Evolutionary conservation across 1,140 invertebrate species (phyloP).

Genomic region (Drosophila kanapiae): DNA sequence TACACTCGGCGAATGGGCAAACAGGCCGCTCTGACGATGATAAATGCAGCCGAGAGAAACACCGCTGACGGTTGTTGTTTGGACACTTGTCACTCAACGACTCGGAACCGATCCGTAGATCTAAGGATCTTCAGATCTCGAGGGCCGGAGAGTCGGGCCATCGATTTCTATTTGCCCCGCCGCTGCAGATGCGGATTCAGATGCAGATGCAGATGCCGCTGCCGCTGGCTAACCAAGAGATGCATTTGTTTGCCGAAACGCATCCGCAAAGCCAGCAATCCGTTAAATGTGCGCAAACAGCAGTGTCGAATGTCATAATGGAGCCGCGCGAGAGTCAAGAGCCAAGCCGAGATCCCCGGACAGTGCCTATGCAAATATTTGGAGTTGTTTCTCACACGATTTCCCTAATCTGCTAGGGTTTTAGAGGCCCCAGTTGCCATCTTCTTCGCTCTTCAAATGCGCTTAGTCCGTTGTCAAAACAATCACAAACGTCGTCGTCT

Average conservation of each 20-base stretch:
- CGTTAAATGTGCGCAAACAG: conserved; percentile 82
- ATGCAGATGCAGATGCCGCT: conserved; percentile 28
- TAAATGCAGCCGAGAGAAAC: conserved; percentile 63
- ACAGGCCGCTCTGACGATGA: conserved; percentile 70
- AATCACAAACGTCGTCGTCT: conserved; percentile 38
- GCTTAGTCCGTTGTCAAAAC: conserved; percentile 42
- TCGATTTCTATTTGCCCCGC: conserved; percentile 74
- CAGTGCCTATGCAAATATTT: conserved; percentile 63
- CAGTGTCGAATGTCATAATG: conserved; percentile 75
- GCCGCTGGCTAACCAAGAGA: conserved; percentile 19
- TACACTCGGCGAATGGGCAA: conserved; percentile 64
- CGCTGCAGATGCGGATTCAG: conserved; percentile 53
- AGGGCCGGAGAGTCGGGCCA: conserved; percentile 44
- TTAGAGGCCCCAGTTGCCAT: conserved; percentile 16
- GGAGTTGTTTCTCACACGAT: conserved; percentile 48
- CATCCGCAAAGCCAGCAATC: conserved; percentile 74
- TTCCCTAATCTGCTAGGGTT: conserved; percentile 34
- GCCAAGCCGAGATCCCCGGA: not conserved
- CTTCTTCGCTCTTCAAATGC: conserved; percentile 25
- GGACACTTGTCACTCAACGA: conserved; percentile 76
- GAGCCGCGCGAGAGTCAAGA: conserved; percentile 23
- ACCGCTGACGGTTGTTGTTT: conserved; percentile 71
- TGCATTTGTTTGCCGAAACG: conserved; percentile 58
- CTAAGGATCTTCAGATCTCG: conserved; percentile 31
- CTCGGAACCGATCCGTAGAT: conserved; percentile 61